Conservation (phyloP, 2,888 invertebrate genomes). For the Drosophila lacicola region DNA sequence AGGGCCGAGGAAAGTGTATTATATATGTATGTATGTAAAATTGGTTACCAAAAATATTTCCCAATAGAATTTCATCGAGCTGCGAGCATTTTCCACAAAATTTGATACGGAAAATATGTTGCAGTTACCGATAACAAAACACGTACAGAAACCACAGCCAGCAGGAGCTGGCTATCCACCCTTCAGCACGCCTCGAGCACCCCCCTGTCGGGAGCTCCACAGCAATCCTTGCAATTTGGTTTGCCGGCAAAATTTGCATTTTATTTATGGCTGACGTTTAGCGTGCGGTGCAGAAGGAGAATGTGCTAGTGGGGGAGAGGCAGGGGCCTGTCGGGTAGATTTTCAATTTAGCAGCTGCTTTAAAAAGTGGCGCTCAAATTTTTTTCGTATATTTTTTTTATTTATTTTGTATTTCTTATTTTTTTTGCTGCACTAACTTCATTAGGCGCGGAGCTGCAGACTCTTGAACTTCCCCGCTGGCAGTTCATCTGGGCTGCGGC, state of each 20-base stretch:
- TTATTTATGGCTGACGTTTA: constrained; percentile 77
- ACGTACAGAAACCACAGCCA: constrained; percentile 60
- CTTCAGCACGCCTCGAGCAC: background rate
- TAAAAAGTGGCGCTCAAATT: constrained; percentile 68
- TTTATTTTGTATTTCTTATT: constrained; percentile 9
- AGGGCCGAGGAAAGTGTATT: too few relatives aligned
- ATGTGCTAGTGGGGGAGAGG: background rate
- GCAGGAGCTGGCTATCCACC: constrained; percentile 24
- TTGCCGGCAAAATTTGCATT: constrained; percentile 62
- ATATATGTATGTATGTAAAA: constrained; percentile 20
- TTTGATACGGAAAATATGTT: constrained; percentile 73
- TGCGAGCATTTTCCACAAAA: constrained; percentile 69
- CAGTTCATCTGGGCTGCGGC: constrained; percentile 33
- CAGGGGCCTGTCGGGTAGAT: constrained; percentile 40
- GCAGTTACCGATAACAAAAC: constrained; percentile 61
- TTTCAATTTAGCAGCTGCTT: constrained; percentile 71
- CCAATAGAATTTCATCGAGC: constrained; percentile 71
- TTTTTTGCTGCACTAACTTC: constrained; percentile 54
- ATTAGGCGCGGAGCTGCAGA: constrained; percentile 55
- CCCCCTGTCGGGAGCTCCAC: constrained; percentile 5
- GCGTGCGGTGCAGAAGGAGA: constrained; percentile 39
- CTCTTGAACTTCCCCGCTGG: constrained; percentile 45
- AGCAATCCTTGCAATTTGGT: constrained; percentile 68
- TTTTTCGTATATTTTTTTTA: constrained; percentile 14
- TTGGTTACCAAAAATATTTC: constrained; percentile 57